Base-by-base conservation (phyloP, 1,140 invertebrate species). In the Penaeus indicus region DNA sequence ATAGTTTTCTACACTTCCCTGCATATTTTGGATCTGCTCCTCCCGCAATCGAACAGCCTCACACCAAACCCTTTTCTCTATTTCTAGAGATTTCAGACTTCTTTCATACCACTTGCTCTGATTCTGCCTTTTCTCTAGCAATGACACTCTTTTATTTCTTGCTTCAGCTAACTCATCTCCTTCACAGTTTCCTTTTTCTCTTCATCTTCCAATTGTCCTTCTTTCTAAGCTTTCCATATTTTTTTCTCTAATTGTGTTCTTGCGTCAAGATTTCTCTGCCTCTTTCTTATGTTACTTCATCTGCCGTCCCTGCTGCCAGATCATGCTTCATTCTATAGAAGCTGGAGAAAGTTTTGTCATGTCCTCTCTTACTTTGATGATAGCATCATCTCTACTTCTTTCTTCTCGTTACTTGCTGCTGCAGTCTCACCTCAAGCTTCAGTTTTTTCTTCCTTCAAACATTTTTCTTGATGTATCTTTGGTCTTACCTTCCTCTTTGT, bases 281-380 rank as follows among this genome's bases (percentile, higher is more conserved):
- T 90, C 81, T 69, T 47, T 75, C 10, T 54, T 78, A 21, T 80
- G 42, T 11, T 72, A 19, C 61, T 90, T 80, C 69, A 90, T 84
- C 42, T 84, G 81, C 18, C 85, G 64, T 63, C 88, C 89, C 54
- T 90, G 89, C 89, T 21, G 89, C 85, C 47, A 90, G 42, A 72
- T 90, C 89, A 72, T 90, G 89, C 75, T 87, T 87, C 89, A 90
- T 90, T 77, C 85, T 87, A 75, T 87, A 90, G 25, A 90, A 87
- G 54, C 78, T 86, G 25, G 89, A 85, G 25, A 79, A 42, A 90
- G 81, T 16, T 85, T 84, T 2, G 79, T 90, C 89, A 90, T 88
- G 47, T 90, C 89, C 80, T 90, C 89, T 75, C 89, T 60, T 22
- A 90, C 82, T 42, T 88, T 90, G 32, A 84, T 42, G 38, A 90